Base-by-base conservation (phyloP, 2,113 vertebrate genomes). In the Sinocyclocheilus rhinocerous region DNA sequence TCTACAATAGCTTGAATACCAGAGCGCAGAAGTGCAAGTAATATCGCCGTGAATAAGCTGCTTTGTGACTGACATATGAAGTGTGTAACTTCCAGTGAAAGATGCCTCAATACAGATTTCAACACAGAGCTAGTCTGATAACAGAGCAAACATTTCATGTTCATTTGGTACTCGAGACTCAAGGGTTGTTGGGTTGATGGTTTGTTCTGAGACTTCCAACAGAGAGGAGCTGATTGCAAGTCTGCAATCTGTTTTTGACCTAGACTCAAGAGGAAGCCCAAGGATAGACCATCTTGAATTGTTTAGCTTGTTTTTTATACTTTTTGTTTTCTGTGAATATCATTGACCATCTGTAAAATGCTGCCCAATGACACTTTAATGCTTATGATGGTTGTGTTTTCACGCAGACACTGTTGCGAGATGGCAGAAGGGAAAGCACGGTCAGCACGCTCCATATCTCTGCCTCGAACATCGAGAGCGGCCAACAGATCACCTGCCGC, bases 361-460 rank as follows among this genome's bases (percentile, higher is more conserved):
- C 26, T 39, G 10, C 9, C 42, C 48, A 4, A 1, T 2, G 26
- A 29, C 24, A 55, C 8, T 52, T 69, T 79, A 65, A 70, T 48
- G 36, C 39, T 65, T 26, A 33, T 45, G n/a, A 29, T 63, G 9
- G 36, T 42, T 86, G n/a, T 76, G 45, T 73, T 67, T 36, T 85
- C 50, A 24, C 24, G 0, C 89, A 97, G 97, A 97, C 95, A 0
- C 93, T 97, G 55, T 92, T 96, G 84, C 95, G 95, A 0, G 97
- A 97, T 0, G 96, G 96, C 39, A 96, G 96, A 87, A 93, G 96
- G 26, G 97, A 98, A 86, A 97, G 96, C 84, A 97, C 97, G 0
- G 91, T 96, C 89, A 98, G 97, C 90, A 97, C 95, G 0, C 95
- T 98, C 42, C 96, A 97, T 89, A 91, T 97, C 6, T 94, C 96